Percentiles rank a stretch among this genome's conserved stretches.
phyloP scores from a whole-genome alignment of 2,113 vertebrate genomes.

The Carassius carassius region DNA sequence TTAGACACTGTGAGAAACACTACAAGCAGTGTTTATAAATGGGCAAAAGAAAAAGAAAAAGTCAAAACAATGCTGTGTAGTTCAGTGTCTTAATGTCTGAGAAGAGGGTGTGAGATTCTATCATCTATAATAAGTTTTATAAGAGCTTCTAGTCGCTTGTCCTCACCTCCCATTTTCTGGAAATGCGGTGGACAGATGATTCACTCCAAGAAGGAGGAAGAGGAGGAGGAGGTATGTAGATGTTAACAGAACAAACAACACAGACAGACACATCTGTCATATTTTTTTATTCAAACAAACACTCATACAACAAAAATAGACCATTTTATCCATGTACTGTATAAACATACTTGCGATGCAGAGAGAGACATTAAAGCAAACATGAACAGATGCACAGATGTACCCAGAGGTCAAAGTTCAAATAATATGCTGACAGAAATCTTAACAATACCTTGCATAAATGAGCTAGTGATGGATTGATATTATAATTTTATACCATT shows the following conservation, averaged over 20 bases:
- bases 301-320: not conserved
- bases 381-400: constrained; percentile 23
- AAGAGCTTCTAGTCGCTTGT: constrained; percentile 53
- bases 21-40: constrained; percentile 63
- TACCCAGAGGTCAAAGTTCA: not conserved
- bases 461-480: not conserved
- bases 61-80: constrained; percentile 54
- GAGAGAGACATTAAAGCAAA: constrained; percentile 16
- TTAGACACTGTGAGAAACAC: constrained; percentile 52
- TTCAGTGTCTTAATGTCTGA: constrained; percentile 39
- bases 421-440: not conserved
- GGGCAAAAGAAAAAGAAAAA: constrained; percentile 61
- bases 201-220: constrained; percentile 46
- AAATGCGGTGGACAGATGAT: constrained; percentile 56
- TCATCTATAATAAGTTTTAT: constrained; percentile 66
- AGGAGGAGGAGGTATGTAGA: constrained; percentile 18
- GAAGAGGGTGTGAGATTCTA: constrained; percentile 57
- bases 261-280: constrained; percentile 12
- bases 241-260: constrained; percentile 22
- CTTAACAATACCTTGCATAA: not conserved
- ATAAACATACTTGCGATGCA: constrained; percentile 32
- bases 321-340: not conserved
- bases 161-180: constrained; percentile 52
- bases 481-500: not conserved
- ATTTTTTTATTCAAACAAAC: constrained; percentile 10